Base-by-base conservation (phyloP, 2,888 invertebrate species). In the Agrypnus murinus region DNA sequence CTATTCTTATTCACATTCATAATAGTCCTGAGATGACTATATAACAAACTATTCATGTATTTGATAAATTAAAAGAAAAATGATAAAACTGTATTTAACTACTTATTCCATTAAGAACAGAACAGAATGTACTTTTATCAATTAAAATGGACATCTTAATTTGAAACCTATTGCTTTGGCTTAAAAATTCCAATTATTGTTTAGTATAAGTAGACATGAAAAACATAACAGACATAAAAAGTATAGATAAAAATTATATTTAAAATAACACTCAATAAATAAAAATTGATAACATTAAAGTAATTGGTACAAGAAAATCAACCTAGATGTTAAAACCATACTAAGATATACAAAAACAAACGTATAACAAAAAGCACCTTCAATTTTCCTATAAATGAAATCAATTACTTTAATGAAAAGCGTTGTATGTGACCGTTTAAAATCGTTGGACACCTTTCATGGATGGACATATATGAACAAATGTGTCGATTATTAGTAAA, bases 1-100 rank as follows among this genome's bases (percentile, higher is more conserved):
- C 71, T 77, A 80, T 74, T 80, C 80, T 79, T 81, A 80, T 81
- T 81, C 81, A 83, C 81, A 81, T 78, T 80, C 79, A 81, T 73
- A 79, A 77, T 80, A 77, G 77, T 78, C 77, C 76, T 78, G 79
- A 80, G 72, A 72, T 62, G 69, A 69, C 65, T 69, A 65, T 69
- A 10, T 63, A 72, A 64, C 57, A 53, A 58, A 36, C 7, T 48
- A 46, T 55, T 36, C 36, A 36, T 55, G 17, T 17, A 55, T 36
- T 50, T 32, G 14, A 32, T 8, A 17, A 10, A 19, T 32, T 17
- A 55, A 53, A 55, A 55, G 38, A 19, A 17, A 36, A 17, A 55
- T 17, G 25, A 50, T 32, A 19, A 31, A 19, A 50, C 50, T 9
- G 2, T 48, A 25, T 19, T 6, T 25, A 50, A 6, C 31, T 50